Evolutionary conservation across 2,797 vertebrate species (phyloP).

Genomic region (Botia kubotai): DNA sequence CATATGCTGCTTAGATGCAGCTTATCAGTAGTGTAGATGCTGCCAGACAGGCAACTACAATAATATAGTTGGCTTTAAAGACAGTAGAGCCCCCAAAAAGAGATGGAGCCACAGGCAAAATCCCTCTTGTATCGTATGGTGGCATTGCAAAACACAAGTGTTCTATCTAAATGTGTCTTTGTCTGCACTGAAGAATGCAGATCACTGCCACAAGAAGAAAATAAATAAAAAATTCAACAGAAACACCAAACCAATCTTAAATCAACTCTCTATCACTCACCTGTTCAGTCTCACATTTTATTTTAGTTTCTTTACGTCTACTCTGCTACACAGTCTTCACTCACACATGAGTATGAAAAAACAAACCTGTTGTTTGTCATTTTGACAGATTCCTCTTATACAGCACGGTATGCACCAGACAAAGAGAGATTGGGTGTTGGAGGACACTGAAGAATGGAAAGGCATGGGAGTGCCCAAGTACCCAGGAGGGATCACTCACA

Average conservation of each 20-base stretch:
- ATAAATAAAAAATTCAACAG: slow-evolving; percentile 26
- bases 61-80: background rate
- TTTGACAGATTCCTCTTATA: slow-evolving; percentile 49
- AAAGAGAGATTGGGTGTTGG: slow-evolving; percentile 33
- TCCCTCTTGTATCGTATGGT: slow-evolving; percentile 8
- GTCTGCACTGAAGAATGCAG: slow-evolving; percentile 14
- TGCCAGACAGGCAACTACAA: background rate
- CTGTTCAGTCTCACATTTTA: slow-evolving; percentile 33
- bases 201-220: slow-evolving; percentile 22
- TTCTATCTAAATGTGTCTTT: background rate
- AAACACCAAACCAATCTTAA: slow-evolving; percentile 3
- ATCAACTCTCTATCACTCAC: slow-evolving; percentile 25
- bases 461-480: slow-evolving; percentile 24
- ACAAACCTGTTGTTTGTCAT: slow-evolving; percentile 56
- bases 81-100: background rate
- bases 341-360: slow-evolving; percentile 20
- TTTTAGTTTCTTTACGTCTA: background rate
- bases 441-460: slow-evolving; percentile 28
- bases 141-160: background rate
- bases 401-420: slow-evolving; percentile 2
- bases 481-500: slow-evolving; percentile 52
- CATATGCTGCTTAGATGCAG: background rate
- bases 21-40: background rate
- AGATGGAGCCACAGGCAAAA: background rate
- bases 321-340: slow-evolving; percentile 20